Percentiles rank a stretch among this genome's conserved stretches.
Conservation (phyloP, 2,797 vertebrate genomes). For the Pygocentrus nattereri region DNA sequence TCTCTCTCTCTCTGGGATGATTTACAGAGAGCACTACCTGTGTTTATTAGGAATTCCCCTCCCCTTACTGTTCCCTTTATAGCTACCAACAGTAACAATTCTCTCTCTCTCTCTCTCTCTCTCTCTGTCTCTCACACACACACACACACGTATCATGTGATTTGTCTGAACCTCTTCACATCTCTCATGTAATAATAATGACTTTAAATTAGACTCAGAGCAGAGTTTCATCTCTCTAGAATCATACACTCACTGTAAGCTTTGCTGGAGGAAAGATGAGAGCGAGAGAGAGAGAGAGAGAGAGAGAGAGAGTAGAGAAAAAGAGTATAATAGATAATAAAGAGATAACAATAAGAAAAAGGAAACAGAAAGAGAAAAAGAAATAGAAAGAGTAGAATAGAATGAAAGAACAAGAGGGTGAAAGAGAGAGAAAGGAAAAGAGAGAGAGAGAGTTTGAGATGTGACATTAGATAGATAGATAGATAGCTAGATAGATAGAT, state of each 20-base stretch:
- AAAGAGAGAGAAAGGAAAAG: too few relatives aligned
- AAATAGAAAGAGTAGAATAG: too few relatives aligned
- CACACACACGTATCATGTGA: slow-evolving; percentile 16
- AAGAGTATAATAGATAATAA: too few relatives aligned
- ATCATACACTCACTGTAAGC: slow-evolving; percentile 27
- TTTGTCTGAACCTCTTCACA: slow-evolving; percentile 37
- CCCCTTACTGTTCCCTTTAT: slow-evolving; percentile 17
- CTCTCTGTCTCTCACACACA: neutral
- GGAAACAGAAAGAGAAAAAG: too few relatives aligned
- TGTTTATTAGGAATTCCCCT: slow-evolving; percentile 31
- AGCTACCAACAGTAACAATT: neutral
- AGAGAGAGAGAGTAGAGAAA: neutral
- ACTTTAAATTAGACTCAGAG: slow-evolving; percentile 38
- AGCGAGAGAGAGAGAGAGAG: neutral
- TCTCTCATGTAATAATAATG: slow-evolving; percentile 48
- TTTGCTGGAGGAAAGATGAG: slow-evolving; percentile 21
- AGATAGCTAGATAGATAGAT: too few relatives aligned
- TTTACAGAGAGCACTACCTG: slow-evolving; percentile 45
- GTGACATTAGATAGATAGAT: too few relatives aligned
- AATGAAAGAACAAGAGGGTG: too few relatives aligned
- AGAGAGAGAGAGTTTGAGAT: too few relatives aligned
- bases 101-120: slow-evolving; percentile 20
- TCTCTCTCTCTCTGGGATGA: slow-evolving; percentile 35
- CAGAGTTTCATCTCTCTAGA: slow-evolving; percentile 39
- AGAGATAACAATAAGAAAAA: too few relatives aligned